These are phyloP conservation scores for Palythoa grandis DNA, from an alignment of 92 coral and sea anemone species.

Conservation along the genomic window DNA sequence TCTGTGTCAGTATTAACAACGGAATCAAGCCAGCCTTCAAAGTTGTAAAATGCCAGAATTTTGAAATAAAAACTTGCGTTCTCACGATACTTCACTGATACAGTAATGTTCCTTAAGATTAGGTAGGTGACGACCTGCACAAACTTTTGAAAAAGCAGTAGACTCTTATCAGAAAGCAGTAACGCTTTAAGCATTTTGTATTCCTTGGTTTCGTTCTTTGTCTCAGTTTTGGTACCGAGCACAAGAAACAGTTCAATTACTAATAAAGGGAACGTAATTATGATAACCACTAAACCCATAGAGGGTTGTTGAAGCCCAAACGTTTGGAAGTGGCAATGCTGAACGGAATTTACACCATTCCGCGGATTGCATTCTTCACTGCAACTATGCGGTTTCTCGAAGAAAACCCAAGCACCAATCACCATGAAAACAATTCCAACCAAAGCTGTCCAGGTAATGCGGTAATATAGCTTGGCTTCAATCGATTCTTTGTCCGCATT, in stretches of 20 bases:
- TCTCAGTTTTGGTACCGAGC: slow-evolving; percentile 20
- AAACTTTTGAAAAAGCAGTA: slow-evolving; percentile 55
- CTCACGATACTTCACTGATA: slow-evolving; percentile 36
- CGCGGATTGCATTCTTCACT: not conserved
- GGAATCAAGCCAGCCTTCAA: slow-evolving; percentile 72
- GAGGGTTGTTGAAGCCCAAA: slow-evolving; percentile 65
- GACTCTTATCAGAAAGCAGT: slow-evolving; percentile 7
- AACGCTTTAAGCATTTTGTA: slow-evolving; percentile 9
- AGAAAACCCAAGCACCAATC: slow-evolving; percentile 56
- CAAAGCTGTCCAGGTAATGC: slow-evolving; percentile 45
- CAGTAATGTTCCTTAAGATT: slow-evolving; percentile 42
- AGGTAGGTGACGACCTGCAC: slow-evolving; percentile 63
- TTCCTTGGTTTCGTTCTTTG: not conserved
- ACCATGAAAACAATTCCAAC: slow-evolving; percentile 56
- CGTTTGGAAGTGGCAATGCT: slow-evolving; percentile 6
- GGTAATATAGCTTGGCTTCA: slow-evolving; percentile 37
- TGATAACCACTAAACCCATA: slow-evolving; percentile 59
- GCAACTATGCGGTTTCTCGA: slow-evolving; percentile 45
- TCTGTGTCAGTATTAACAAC: slow-evolving; percentile 46
- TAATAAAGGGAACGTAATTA: slow-evolving; percentile 58
- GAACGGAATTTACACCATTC: not conserved
- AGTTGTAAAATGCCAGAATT: slow-evolving; percentile 74
- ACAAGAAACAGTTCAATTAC: slow-evolving; percentile 55
- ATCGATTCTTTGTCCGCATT: slow-evolving; percentile 31
- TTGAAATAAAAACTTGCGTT: slow-evolving; percentile 67